Base-by-base conservation (phyloP, 2,888 invertebrate genomes). In the Trachelus stipa region DNA sequence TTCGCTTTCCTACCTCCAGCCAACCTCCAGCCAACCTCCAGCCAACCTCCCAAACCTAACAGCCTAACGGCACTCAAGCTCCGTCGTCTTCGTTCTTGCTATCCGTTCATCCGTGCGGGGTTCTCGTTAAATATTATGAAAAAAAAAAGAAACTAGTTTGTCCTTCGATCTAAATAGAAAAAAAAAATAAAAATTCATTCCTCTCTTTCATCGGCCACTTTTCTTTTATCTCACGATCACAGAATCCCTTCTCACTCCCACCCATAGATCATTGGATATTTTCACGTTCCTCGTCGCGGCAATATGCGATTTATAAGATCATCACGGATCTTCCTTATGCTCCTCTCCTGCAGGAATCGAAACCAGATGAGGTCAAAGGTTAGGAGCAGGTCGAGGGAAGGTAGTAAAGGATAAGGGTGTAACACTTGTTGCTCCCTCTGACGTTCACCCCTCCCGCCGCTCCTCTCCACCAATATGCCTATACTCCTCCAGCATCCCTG, bases 371-470 rank as follows among this genome's bases (percentile, higher is more conserved):
- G 56, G 56, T 56, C 56, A 56, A 56, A 56, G 56, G 56, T 56
- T 56, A 56, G 23, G 2, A 56, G 56, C 23, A 56, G 81, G 68
- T 73, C 74, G 81, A 77, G 80, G 77, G 79, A 81, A 85, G 83
- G 83, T 85, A 78, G 81, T 81, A 82, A 76, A 84, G 82, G 83
- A 9, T 23, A 56, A 56, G 83, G 85, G 83, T 83, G 81, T 85
- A 83, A 81, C 87, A 87, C 87, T 87, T 87, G 87, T 87, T 87
- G 87, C 87, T 86, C 73, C 79, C 69, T 56, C 56, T 56, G 56
- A 56, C 71, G 71, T 71, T 71, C 11, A 33, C 9, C 30, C 30
- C 31, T 31, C 71, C 35, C 12, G 12, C 12, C 11, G 15, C 31
- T 33, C 12, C 3, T 30, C 34, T 71, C 34, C 30, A 15, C 71